Conservation (phyloP, 2,113 vertebrate genomes). For the Marmota monax region DNA sequence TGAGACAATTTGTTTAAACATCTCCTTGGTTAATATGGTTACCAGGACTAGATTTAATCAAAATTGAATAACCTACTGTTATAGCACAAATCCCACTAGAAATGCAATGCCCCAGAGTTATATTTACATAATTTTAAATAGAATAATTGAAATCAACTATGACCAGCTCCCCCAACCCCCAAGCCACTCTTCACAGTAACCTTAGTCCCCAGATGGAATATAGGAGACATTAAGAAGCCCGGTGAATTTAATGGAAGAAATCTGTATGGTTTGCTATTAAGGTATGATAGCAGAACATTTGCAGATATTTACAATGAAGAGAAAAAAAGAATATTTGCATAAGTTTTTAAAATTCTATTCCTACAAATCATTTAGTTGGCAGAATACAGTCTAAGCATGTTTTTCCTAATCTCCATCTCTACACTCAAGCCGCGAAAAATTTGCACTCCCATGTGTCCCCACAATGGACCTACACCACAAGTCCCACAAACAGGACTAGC, state of each 20-base stretch:
- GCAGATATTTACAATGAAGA: not conserved
- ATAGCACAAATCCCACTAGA: not conserved
- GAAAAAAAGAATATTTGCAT: not conserved
- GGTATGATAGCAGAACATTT: not conserved
- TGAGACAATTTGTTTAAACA: conserved; percentile 52
- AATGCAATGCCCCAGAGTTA: conserved; percentile 22
- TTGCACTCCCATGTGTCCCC: not conserved
- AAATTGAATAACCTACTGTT: conserved; percentile 30
- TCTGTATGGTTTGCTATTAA: not conserved
- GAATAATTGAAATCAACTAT: conserved; percentile 42
- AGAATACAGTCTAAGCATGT: not conserved
- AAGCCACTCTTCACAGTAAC: not conserved
- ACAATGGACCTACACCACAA: not conserved
- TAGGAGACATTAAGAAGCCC: not conserved
- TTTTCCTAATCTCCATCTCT: not conserved
- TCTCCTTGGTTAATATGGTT: conserved; percentile 45
- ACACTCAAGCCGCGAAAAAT: conserved; percentile 6
- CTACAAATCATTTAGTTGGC: conserved; percentile 9
- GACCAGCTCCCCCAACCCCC: not conserved
- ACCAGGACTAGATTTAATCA: conserved; percentile 50
- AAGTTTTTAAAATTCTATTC: conserved; percentile 26
- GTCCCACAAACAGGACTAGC: not conserved
- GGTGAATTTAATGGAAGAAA: not conserved
- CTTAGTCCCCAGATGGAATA: not conserved
- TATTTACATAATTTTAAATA: conserved; percentile 11